Evolutionary conservation across 1,140 invertebrate genomes (phyloP).

Genomic region (Camponotus vicinus): DNA sequence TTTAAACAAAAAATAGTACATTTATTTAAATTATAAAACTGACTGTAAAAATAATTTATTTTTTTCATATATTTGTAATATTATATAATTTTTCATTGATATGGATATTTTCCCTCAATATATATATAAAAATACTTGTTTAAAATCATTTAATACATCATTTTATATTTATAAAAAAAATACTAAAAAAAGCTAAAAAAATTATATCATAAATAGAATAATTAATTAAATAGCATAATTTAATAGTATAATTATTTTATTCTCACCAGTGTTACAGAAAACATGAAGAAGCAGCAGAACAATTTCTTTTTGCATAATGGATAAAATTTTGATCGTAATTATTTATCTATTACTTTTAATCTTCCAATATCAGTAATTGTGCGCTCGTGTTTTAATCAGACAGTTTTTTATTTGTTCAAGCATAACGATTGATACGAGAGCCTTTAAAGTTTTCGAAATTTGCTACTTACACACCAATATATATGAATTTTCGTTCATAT

Average conservation of each 20-base stretch:
- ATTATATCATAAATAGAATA: background rate
- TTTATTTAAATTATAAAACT: background rate
- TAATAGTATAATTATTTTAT: background rate
- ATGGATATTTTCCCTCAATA: too few species aligned
- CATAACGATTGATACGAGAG: constrained; percentile 24
- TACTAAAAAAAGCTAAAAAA: background rate
- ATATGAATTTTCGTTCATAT: background rate
- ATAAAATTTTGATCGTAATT: constrained; percentile 10
- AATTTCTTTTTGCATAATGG: constrained; percentile 73
- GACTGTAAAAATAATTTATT: background rate
- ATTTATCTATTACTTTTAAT: constrained; percentile 4
- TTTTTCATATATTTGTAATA: constrained; percentile 3
- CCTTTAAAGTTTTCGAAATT: constrained; percentile 5
- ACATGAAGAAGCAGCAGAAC: constrained; percentile 72
- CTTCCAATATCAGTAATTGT: constrained; percentile 12
- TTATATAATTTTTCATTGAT: background rate
- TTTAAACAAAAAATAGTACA: constrained; percentile 9
- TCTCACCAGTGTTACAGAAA: constrained; percentile 76
- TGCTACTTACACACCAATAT: background rate
- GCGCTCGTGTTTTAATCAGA: background rate
- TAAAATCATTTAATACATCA: too few species aligned
- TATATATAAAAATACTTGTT: too few species aligned
- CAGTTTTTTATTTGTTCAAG: constrained; percentile 18
- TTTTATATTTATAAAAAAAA: too few species aligned
- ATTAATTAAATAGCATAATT: background rate